Base-by-base conservation (phyloP, 2,797 vertebrate genomes). In the Takifugu ocellatus region DNA sequence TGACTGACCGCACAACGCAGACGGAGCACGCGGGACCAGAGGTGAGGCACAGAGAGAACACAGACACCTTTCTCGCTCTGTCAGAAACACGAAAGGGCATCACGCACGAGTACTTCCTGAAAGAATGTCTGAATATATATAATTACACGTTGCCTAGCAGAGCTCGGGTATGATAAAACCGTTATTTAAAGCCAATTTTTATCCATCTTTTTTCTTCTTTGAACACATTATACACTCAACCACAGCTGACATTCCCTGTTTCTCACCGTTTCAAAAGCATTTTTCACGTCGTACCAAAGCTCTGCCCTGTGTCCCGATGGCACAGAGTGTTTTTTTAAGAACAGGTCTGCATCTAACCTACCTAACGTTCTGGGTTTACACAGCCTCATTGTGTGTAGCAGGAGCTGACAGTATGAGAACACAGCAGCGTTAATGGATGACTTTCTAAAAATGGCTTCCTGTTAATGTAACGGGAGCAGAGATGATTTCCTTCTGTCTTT, bases 1-100 rank as follows among this genome's bases (percentile, higher is more conserved):
- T 91, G 89, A 92, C 91, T 83, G 96, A 99, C 90, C 95, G 92
- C 85, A 92, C 91, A 75, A 97, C 96, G 0, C 97, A 99, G 92
- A 99, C 97, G 44, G 97, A 99, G 72, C 88, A 93, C 55, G 56
- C 87, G 74, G 90, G 92, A 79, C 91, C 92, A 72, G 97, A 98
- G 92, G 95, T 99, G 92, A 96, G 94, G 92, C 45, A 67, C 68
- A 76, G 73, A 73, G 45, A 62, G 25, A 42, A n/a, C 36, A 59
- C 31, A 12, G 56, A 50, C 56, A 44, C 27, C 51, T 54, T 49
- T 43, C 43, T 54, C 27, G 2, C 53, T 51, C 58, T 54, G 25
- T 62, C 58, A 66, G 33, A 43, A 43, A 56, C 36, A 48, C n/a
- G 45, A 51, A 44, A 56, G 36, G 12, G 25, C 64, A 49, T 31